Base-by-base conservation (phyloP, 2,888 invertebrate genomes). In the Lasioglossum zephyrum region DNA sequence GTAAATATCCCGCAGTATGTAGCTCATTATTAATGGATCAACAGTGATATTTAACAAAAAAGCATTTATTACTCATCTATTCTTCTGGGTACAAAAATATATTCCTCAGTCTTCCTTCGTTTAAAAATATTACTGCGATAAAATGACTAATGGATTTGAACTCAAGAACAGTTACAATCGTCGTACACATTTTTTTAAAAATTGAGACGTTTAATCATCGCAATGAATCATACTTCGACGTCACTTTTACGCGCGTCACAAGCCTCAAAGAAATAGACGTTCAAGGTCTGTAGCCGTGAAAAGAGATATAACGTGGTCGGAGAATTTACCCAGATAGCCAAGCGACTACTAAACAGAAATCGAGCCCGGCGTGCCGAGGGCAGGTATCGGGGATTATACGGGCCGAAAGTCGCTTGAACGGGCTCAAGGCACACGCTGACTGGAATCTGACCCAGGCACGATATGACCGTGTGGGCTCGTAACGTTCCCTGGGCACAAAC, bases 151-250 rank as follows among this genome's bases (percentile, higher is more conserved):
- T 72, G 31, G 16, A 22, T 41, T 53, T 73, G 26, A 1, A 1
- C 13, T 31, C 4, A 18, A 18, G 16, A 53, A 22, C 44, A 74
- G 53, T 36, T 76, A 36, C 36, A 31, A 11, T 74, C 9, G 57
- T 75, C 47, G 72, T 74, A 8, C 39, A 63, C 41, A 73, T 73
- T 70, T 22, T 75, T 74, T 70, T 16, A 26, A 6, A 36, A 44
- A 36, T 18, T 16, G 18, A 22, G 63, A 74, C n/a, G 36, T 81
- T 26, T 74, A 57, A 69, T 74, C 63, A 60, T 22, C 49, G 44
- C n/a, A 36, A 36, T 47, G 36, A 69, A 22, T 77, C 74, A 74
- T 39, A 16, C n/a, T 6, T 39, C 36, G 11, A 79, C 31, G 39
- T 79, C 80, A 53, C 26, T n/a, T 39, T 39, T 49, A 13, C 39